Conservation (phyloP, 2,797 vertebrate genomes). For the Dicrostonyx torquatus region DNA sequence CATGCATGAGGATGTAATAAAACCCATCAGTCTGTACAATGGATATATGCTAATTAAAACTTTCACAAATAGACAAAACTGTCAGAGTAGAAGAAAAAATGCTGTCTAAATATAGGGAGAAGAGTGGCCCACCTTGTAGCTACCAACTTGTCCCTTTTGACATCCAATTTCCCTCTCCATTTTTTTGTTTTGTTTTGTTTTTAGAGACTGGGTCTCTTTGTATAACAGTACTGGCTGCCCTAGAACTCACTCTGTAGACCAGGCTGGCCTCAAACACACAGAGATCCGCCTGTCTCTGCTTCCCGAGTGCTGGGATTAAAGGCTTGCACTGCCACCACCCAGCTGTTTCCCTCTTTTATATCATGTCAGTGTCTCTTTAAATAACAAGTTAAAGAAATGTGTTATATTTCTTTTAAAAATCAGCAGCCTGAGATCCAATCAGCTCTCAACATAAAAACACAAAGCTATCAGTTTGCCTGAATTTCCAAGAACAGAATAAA, state of each 20-base stretch:
- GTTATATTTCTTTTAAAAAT: conserved; percentile 2
- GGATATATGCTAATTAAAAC: neutral
- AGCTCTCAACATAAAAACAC: conserved; percentile 61
- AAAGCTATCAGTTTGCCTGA: conserved; percentile 60
- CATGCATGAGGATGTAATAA: no score
- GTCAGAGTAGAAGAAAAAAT: neutral
- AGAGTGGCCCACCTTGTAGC: neutral
- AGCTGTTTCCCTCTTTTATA: conserved; percentile 10
- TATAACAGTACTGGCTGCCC: no score
- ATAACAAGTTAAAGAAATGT: conserved; percentile 36
- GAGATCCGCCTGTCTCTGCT: no score
- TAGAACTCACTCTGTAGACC: no score
- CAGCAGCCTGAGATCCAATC: conserved; percentile 44
- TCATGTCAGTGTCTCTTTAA: neutral
- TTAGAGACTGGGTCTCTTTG: no score
- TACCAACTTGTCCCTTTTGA: neutral
- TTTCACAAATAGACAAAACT: neutral
- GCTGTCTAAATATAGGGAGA: neutral
- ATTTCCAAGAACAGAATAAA: conserved; percentile 73
- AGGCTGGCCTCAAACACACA: no score
- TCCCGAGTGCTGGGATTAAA: no score
- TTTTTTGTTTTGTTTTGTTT: no score
- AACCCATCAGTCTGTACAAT: neutral
- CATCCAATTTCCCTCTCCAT: neutral
- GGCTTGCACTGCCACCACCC: no score